Conservation (phyloP, 2,113 vertebrate species). For the Bostrychus sinensis region DNA sequence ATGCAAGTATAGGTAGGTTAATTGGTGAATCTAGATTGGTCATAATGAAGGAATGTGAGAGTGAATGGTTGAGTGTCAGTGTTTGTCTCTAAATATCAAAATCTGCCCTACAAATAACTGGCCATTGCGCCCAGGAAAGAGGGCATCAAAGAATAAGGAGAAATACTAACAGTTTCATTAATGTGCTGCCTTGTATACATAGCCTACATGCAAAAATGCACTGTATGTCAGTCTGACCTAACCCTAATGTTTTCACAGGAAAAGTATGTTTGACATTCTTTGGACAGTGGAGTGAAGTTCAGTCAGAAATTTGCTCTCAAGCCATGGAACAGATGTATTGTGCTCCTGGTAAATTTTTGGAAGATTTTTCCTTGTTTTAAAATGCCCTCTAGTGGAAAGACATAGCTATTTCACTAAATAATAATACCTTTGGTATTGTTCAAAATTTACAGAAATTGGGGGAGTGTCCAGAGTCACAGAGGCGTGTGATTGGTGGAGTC, state of each 20-base stretch:
- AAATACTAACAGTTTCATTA: too few species aligned
- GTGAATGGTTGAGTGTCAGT: too few species aligned
- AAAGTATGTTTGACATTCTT: conserved; percentile 93
- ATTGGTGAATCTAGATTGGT: too few species aligned
- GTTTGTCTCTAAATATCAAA: too few species aligned
- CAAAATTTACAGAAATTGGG: conserved; percentile 86
- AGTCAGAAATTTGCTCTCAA: conserved; percentile 83
- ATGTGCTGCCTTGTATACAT: too few species aligned
- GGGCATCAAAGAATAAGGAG: too few species aligned
- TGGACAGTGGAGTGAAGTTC: conserved; percentile 96
- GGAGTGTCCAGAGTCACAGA: conserved; percentile 87
- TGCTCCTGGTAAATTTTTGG: conserved; percentile 86
- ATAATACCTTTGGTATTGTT: not conserved
- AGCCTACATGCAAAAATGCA: too few species aligned
- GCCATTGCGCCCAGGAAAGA: too few species aligned
- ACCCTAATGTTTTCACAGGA: conserved; percentile 80
- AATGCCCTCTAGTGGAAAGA: conserved; percentile 56
- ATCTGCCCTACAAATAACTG: too few species aligned
- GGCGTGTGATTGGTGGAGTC: conserved; percentile 98
- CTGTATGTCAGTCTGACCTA: too few species aligned
- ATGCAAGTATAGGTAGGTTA: too few species aligned
- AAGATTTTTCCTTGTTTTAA: conserved; percentile 9
- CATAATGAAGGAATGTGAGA: too few species aligned
- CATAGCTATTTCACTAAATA: not conserved
- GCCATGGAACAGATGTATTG: conserved; percentile 90